Evolutionary conservation across 2,888 invertebrate species (phyloP).

Genomic region (Aleiodes alternator): DNA sequence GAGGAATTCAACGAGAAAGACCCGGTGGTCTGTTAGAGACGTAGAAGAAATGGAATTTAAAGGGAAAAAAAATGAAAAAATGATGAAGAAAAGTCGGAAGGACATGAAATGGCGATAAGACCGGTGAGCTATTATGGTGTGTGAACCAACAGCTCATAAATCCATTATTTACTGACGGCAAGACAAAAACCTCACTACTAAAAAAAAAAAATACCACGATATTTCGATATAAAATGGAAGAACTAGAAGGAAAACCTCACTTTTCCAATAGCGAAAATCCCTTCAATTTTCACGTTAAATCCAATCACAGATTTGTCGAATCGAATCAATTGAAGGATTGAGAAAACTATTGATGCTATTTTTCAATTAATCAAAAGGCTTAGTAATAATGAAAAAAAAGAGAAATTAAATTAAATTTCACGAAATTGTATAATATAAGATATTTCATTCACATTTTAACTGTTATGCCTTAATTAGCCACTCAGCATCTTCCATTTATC

Average conservation of each 20-base stretch:
- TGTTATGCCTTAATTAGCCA: conserved; percentile 12
- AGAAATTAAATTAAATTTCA: too few species aligned
- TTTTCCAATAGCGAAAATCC: too few species aligned
- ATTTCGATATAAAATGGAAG: conserved; percentile 4
- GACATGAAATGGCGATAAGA: conserved; percentile 29
- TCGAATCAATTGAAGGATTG: too few species aligned
- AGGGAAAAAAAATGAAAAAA: background rate
- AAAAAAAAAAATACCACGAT: conserved; percentile 9
- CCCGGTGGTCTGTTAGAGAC: too few species aligned
- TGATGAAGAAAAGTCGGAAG: background rate
- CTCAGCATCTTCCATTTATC: background rate
- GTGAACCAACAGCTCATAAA: conserved; percentile 29
- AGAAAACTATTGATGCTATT: too few species aligned
- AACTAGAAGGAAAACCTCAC: too few species aligned
- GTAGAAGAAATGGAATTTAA: background rate
- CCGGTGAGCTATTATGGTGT: conserved; percentile 12
- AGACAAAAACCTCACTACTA: conserved; percentile 11
- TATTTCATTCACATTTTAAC: background rate
- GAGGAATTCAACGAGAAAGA: too few species aligned
- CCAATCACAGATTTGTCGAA: too few species aligned
- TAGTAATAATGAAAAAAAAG: too few species aligned
- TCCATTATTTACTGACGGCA: conserved; percentile 12
- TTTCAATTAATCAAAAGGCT: too few species aligned
- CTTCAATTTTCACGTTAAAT: too few species aligned
- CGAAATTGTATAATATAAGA: background rate